These are phyloP conservation scores for Oryzias dopingdopingensis DNA, from an alignment of 2,797 vertebrate species.

Conservation along the genomic window DNA sequence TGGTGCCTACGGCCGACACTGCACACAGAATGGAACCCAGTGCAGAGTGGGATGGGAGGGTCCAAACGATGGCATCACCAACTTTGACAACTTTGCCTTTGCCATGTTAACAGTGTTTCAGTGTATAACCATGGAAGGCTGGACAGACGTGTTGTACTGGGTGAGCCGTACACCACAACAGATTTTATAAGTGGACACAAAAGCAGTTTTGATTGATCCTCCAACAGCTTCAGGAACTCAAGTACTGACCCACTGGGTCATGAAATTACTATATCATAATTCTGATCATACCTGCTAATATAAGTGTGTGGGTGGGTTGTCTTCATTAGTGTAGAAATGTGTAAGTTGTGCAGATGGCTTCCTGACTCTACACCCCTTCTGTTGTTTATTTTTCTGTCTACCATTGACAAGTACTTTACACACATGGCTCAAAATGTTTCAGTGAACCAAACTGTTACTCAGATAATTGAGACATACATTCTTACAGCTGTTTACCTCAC, in stretches of 20 bases:
- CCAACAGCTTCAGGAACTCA: too few species aligned
- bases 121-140: conserved; percentile 99
- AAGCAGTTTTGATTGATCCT: too few species aligned
- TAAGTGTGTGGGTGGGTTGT: background rate
- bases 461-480: background rate
- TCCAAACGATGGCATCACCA: conserved; percentile 96
- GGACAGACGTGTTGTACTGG: conserved; percentile 97
- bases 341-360: conserved; percentile 32
- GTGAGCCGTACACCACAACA: conserved; percentile 78
- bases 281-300: too few species aligned
- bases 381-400: conserved; percentile 16
- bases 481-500: too few species aligned
- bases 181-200: conserved; percentile 6
- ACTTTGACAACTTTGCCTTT: conserved; percentile 99
- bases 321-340: conserved; percentile 31
- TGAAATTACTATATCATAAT: too few species aligned
- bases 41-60: conserved; percentile 90
- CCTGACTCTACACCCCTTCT: conserved; percentile 58
- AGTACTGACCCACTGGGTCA: too few species aligned
- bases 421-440: conserved; percentile 3
- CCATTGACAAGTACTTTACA: conserved; percentile 3
- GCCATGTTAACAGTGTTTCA: conserved; percentile 98
- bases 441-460: background rate
- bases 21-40: conserved; percentile 79
- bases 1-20: conserved; percentile 89